phyloP scores from a whole-genome alignment of 1,140 invertebrate species.

The Oppia nitens region DNA sequence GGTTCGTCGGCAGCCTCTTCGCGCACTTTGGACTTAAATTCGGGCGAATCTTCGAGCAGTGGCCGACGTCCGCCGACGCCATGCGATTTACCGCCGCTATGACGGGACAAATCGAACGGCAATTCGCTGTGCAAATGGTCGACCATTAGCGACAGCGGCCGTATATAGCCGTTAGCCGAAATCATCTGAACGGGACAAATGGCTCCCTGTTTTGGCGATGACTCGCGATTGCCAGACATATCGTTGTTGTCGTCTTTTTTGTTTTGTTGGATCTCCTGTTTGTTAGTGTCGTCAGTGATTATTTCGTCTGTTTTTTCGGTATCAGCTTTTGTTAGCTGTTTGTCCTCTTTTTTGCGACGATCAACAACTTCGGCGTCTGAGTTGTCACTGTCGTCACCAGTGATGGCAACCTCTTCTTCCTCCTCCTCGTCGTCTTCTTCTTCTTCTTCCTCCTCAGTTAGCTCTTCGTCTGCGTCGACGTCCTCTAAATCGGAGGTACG shows the following conservation, averaged over 20 bases:
- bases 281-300: background rate
- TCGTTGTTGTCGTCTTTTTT: conserved; percentile 2
- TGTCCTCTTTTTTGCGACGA: too few relatives aligned
- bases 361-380: background rate
- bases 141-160: background rate
- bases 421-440: conserved; percentile 6
- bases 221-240: conserved; percentile 14
- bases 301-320: background rate
- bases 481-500: too few relatives aligned
- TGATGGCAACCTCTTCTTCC: conserved; percentile 5
- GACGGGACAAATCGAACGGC: background rate
- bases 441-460: background rate
- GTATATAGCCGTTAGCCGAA: conserved; percentile 1
- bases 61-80: background rate
- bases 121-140: background rate
- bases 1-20: background rate
- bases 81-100: background rate
- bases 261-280: background rate
- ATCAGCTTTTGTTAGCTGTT: background rate
- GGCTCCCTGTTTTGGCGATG: conserved; percentile 23
- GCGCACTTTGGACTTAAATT: background rate
- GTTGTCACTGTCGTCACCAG: background rate
- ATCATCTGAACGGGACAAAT: conserved; percentile 21
- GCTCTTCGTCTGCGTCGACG: background rate
- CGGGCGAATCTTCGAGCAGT: background rate